A percentile compares a stretch with the other conserved stretches of the same genome.
These are phyloP conservation scores for Sparus aurata DNA, from an alignment of 2,797 vertebrate genomes.

Conservation along the genomic window DNA sequence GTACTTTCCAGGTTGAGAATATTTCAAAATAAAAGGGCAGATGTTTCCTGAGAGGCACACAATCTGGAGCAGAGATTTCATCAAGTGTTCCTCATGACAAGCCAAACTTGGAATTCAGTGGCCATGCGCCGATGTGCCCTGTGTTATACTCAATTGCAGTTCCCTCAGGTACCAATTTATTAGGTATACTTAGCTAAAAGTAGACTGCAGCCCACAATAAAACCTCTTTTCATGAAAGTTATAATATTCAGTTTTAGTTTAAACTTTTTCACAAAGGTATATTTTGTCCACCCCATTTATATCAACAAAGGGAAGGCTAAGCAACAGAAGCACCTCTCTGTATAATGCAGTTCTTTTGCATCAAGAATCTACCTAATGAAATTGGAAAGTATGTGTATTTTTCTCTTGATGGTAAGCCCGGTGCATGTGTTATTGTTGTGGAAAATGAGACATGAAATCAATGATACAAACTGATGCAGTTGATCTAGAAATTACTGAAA, in stretches of 20 bases:
- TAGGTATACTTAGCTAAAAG: neutral
- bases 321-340: neutral
- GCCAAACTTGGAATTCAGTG: neutral
- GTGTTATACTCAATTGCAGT: neutral
- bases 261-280: neutral
- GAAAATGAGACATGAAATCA: no score
- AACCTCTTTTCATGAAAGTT: neutral
- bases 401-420: no score
- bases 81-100: neutral
- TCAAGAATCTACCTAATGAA: neutral
- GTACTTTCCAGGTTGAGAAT: neutral
- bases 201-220: neutral
- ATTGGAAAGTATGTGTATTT: no score
- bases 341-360: neutral
- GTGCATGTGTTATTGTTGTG: no score
- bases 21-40: neutral
- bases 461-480: no score
- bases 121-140: conserved; percentile 1
- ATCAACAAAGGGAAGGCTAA: neutral
- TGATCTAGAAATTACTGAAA: neutral
- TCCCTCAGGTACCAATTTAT: conserved; percentile 1
- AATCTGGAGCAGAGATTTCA: conserved; percentile 12
- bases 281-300: neutral
- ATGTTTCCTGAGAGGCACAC: neutral
- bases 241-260: neutral